These are phyloP conservation scores for Scomberomorus guttatus DNA, from an alignment of 2,797 vertebrate genomes.

Conservation along the genomic window DNA sequence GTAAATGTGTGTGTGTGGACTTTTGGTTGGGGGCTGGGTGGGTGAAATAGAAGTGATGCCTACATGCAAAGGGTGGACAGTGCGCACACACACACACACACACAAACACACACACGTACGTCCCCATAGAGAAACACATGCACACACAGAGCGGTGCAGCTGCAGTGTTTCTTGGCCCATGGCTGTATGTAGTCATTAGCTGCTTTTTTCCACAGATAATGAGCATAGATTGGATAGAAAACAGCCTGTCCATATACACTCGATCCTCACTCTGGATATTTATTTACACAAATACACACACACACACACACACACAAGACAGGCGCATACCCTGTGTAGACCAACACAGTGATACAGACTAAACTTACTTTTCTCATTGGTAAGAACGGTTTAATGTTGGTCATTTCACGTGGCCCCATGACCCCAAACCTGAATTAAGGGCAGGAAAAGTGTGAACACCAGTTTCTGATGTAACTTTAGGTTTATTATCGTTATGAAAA, in stretches of 20 bases:
- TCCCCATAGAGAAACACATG: conserved; percentile 45
- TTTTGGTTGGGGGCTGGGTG: conserved; percentile 48
- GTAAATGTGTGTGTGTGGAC: conserved; percentile 10
- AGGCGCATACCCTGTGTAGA: not conserved
- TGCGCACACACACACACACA: conserved; percentile 23
- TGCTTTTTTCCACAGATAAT: conserved; percentile 63
- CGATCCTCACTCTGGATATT: conserved; percentile 28
- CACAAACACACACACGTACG: conserved; percentile 29
- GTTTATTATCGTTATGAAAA: not conserved
- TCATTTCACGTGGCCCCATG: not conserved
- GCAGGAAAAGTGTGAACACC: not conserved
- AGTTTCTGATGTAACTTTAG: not conserved
- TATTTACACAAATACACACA: conserved; percentile 16
- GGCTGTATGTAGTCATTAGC: conserved; percentile 75
- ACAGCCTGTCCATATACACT: conserved; percentile 40
- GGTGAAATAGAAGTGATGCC: conserved; percentile 64
- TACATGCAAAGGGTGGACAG: conserved; percentile 64
- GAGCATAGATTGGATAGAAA: conserved; percentile 63
- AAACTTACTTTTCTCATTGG: not conserved
- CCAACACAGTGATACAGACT: not conserved
- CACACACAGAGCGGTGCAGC: conserved; percentile 55
- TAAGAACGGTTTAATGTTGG: conserved; percentile 1
- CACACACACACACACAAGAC: conserved; percentile 3
- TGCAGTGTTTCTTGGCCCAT: conserved; percentile 68
- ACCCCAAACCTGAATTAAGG: not conserved